Evolutionary conservation across 2,797 vertebrate species (phyloP).

Genomic region (Sebastes kiyomatsui): DNA sequence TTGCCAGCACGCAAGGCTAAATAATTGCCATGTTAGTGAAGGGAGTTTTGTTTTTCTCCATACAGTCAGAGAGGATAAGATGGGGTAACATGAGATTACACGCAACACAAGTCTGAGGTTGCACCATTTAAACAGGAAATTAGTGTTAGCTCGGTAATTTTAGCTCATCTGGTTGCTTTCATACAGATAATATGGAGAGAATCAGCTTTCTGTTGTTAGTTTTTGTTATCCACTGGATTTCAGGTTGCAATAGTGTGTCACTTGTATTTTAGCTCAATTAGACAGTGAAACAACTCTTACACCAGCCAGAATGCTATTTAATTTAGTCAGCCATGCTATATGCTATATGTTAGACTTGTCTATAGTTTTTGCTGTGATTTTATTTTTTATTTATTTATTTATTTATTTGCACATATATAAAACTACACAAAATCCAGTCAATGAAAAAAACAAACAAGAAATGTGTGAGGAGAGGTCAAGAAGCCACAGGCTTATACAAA

Average conservation of each 20-base stretch:
- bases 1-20: neutral
- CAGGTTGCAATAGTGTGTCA: too few relatives aligned
- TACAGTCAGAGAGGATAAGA: neutral
- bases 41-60: neutral
- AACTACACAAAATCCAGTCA: too few relatives aligned
- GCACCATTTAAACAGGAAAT: neutral
- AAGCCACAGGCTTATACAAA: too few relatives aligned
- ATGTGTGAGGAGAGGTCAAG: too few relatives aligned
- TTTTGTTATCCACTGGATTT: neutral
- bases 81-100: neutral
- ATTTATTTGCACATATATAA: too few relatives aligned
- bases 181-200: neutral
- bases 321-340: too few relatives aligned
- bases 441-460: too few relatives aligned
- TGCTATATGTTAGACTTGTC: too few relatives aligned
- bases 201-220: neutral
- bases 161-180: neutral
- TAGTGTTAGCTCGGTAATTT: neutral
- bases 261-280: too few relatives aligned
- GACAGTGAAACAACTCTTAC: too few relatives aligned
- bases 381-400: too few relatives aligned
- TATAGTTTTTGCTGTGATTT: too few relatives aligned
- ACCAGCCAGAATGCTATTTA: accelerated
- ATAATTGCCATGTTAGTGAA: neutral
- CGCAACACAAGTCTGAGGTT: neutral